phyloP scores from a whole-genome alignment of 2,113 vertebrate species.

The Corvus moneduloides region DNA sequence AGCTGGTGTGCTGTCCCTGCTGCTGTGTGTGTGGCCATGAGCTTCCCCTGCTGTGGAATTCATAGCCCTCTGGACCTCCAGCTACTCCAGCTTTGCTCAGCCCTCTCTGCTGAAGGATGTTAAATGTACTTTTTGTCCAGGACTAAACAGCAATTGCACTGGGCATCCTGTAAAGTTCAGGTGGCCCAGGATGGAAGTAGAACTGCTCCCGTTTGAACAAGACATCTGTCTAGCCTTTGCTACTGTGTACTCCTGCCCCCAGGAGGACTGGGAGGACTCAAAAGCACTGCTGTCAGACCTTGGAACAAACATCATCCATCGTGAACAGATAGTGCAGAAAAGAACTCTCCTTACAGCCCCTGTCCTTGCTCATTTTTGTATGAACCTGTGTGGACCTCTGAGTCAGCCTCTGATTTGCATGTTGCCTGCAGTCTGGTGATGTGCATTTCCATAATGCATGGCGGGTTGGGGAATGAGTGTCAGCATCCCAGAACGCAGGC shows the following conservation, averaged over 20 bases:
- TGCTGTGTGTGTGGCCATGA: rapidly evolving
- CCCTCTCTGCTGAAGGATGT: not conserved
- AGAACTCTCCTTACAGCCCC: not conserved
- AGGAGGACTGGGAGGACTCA: not conserved
- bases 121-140: not conserved
- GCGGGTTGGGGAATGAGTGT: not conserved
- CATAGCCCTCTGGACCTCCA: not conserved
- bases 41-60: not conserved
- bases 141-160: not conserved
- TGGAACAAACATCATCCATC: not conserved
- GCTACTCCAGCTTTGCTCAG: not conserved
- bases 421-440: not conserved
- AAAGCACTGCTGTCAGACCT: not conserved
- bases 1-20: not conserved
- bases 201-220: not conserved
- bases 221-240: not conserved
- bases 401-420: not conserved
- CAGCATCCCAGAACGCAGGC: not conserved
- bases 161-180: not conserved
- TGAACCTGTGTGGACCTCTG: not conserved
- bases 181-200: not conserved
- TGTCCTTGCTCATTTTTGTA: not conserved
- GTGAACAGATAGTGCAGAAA: not conserved
- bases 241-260: not conserved
- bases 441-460: not conserved